Evolutionary conservation across 2,797 vertebrate genomes (phyloP), one percentile per base, ranked within the genome.

Genomic region (Pangasius macronema): DNA sequence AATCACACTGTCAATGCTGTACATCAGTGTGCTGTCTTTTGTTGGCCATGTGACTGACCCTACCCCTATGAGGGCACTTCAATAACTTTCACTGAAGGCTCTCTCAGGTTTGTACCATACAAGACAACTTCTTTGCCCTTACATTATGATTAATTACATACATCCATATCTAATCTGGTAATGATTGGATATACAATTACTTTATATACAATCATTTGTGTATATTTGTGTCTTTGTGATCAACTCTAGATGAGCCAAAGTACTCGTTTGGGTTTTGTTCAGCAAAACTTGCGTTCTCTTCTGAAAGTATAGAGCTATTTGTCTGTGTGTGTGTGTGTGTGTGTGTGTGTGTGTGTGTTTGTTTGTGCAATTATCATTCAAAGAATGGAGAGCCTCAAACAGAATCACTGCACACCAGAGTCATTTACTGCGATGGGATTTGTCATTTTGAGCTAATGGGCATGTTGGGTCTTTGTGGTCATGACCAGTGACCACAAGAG

Each of bases 391-490:
- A 63, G 49, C 16, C 72, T 42, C 1, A 51, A 33, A 61, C 73
- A 53, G 16, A 63, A 77, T 65, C 73, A 65, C 42, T 65, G 59
- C 70, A 65, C 27, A 61, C 18, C 42, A 22, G 46, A 85, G 73
- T 85, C 84, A 65, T 77, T 85, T 85, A 27, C 46, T 2, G 13
- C 18, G 75, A 85, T 67, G 59, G 5, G 82, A 87, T 76, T 14
- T 9, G 86, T 87, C 39, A 27, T 75, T 85, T 70, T 49, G 24
- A 51, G 65, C 87, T 87, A 80, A 84, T 80, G 75, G 87, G 27
- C 75, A 84, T 75, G 80, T 27, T 36, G 42, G 63, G 57, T 81
- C 75, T 84, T 77, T 84, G 86, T 68, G 86, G 87, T 87, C 75
- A 79, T 39, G 65, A 68, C 65, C 51, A 46, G 75, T n/a, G 22